Conservation (phyloP, 2,797 vertebrate species). For the Geotria australis region DNA sequence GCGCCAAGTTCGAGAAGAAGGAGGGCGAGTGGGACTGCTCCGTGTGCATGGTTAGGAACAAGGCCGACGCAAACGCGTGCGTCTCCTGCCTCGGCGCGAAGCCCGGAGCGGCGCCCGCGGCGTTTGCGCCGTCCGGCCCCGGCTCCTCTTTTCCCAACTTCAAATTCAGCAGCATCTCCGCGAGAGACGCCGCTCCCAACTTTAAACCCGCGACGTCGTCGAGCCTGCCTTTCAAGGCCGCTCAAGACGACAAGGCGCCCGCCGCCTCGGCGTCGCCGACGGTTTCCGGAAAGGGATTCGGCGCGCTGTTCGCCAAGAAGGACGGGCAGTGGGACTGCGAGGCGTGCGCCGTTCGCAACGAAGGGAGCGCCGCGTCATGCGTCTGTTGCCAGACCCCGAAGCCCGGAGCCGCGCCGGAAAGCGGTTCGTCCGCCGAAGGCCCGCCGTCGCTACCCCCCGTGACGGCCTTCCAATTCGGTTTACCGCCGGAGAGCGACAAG, state of each 20-base stretch:
- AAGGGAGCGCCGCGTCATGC: constrained; percentile 18
- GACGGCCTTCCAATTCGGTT: too few species aligned
- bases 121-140: too few species aligned
- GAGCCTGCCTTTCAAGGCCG: neutral
- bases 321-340: constrained; percentile 45
- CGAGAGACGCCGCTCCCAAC: neutral
- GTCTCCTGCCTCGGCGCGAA: constrained; percentile 23
- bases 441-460: too few species aligned
- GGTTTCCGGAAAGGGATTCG: neutral
- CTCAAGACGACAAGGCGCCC: too few species aligned
- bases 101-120: constrained; percentile 1
- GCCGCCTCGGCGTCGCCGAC: neutral
- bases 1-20: constrained; percentile 22
- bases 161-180: neutral
- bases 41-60: constrained; percentile 30
- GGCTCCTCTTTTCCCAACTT: too few species aligned
- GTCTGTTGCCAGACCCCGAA: constrained; percentile 14
- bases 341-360: constrained; percentile 29
- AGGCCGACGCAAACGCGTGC: constrained; percentile 18
- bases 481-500: too few species aligned
- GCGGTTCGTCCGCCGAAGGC: too few species aligned
- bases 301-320: constrained; percentile 23
- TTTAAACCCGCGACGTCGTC: constrained; percentile 6
- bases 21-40: constrained; percentile 42
- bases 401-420: constrained; percentile 5